Evolutionary conservation across 2,113 vertebrate species (phyloP).

Genomic region (Odontesthes bonariensis): DNA sequence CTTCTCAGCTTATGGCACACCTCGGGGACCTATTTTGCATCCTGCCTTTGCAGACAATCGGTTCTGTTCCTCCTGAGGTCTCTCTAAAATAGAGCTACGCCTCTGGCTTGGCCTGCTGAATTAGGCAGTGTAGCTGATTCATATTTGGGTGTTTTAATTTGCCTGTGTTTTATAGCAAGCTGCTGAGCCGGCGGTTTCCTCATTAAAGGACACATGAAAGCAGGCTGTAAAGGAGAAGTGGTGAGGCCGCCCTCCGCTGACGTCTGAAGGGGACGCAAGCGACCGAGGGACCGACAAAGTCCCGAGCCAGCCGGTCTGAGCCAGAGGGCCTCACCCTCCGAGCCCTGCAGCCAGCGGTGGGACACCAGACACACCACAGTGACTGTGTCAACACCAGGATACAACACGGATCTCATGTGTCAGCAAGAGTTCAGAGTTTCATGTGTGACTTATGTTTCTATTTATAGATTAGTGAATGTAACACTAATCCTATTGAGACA

Average conservation of each 20-base stretch:
- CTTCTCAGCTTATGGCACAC: conserved; percentile 5
- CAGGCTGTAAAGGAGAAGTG: conserved; percentile 77
- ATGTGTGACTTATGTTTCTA: conserved; percentile 25
- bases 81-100: conserved; percentile 47
- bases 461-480: conserved; percentile 18
- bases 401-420: conserved; percentile 56
- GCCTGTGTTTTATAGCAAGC: conserved; percentile 80
- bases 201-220: conserved; percentile 87
- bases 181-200: conserved; percentile 83
- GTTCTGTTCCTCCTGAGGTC: conserved; percentile 39
- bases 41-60: conserved; percentile 40
- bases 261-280: conserved; percentile 75
- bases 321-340: conserved; percentile 71
- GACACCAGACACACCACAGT: conserved; percentile 66
- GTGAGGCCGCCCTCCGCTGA: conserved; percentile 80
- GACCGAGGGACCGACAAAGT: conserved; percentile 50
- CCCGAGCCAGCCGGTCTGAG: conserved; percentile 68
- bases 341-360: conserved; percentile 65
- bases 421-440: conserved; percentile 59
- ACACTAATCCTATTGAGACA: not conserved
- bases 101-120: conserved; percentile 50
- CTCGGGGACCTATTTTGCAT: conserved; percentile 3
- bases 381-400: conserved; percentile 47
- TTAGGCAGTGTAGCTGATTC: conserved; percentile 72
- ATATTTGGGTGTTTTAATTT: conserved; percentile 84